Base-by-base conservation (phyloP, 1,140 invertebrate species). In the Pissodes strobi region DNA sequence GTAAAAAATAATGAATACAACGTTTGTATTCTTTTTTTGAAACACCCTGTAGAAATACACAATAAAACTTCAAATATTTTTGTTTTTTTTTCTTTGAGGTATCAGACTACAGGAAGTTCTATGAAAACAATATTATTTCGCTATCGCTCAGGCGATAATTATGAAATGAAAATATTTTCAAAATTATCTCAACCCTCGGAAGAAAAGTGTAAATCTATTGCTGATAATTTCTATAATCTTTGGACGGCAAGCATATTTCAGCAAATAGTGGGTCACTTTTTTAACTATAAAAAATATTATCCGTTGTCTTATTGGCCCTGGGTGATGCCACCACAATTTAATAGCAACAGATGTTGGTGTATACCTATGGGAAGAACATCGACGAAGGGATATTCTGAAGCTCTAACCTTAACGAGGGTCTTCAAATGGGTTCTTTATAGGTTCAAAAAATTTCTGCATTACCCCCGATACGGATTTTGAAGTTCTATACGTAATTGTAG, bases 201-300 rank as follows among this genome's bases (percentile, higher is more conserved):
- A 12, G 13, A 41, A 13, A 41, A 12, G 39, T 41, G 39, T 8
- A 41, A 41, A 41, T n/a, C 15, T 41, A 8, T 41, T 41, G 39
- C 39, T 41, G 15, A 41, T 41, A 13, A 41, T 13, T 41, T 41
- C 39, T 41, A 41, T 41, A 41, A 17, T 8, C 39, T 41, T 41
- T 41, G 39, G 39, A 41, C 5, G 5, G 76, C n/a, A n/a, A n/a
- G n/a, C n/a, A n/a, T n/a, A n/a, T n/a, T n/a, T n/a, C n/a, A n/a
- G n/a, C n/a, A n/a, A n/a, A n/a, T n/a, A n/a, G n/a, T n/a, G n/a
- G n/a, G 74, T 12, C 46, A 69, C 18, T 82, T 76, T 67, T 82
- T 75, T 66, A 84, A 84, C 70, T 84, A 83, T 65, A 84, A 84
- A 72, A 72, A 25, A 76, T 68, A 53, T 81, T 77, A 55, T 76